Percentiles rank a stretch among this genome's conserved stretches.
Conservation (phyloP, 2,888 invertebrate genomes). For the Pterostichus madidus region DNA sequence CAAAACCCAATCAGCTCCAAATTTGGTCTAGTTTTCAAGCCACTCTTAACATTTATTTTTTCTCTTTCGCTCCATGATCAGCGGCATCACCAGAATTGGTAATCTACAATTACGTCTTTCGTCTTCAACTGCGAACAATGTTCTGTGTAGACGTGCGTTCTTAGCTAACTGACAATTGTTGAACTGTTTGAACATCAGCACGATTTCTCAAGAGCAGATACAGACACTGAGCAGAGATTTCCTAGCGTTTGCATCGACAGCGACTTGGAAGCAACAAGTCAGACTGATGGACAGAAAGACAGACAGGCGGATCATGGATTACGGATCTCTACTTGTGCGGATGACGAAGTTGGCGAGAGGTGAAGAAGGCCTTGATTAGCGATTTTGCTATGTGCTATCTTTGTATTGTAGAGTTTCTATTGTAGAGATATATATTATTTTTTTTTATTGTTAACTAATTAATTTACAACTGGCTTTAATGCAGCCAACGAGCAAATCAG, state of each 20-base stretch:
- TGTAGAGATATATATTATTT: too few relatives aligned
- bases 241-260: not conserved
- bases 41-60: too few relatives aligned
- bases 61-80: too few relatives aligned
- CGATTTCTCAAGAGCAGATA: not conserved
- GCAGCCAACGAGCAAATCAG: too few relatives aligned
- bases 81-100: not conserved
- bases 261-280: constrained; percentile 22
- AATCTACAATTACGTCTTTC: constrained; percentile 18
- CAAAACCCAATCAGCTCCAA: not conserved
- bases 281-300: constrained; percentile 15
- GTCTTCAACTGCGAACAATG: constrained; percentile 8
- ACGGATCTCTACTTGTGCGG: constrained; percentile 5
- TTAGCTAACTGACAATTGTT: constrained; percentile 46
- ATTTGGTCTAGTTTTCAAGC: not conserved
- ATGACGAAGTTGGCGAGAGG: not conserved
- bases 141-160: constrained; percentile 24
- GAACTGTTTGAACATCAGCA: constrained; percentile 28
- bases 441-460: too few relatives aligned
- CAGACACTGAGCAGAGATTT: constrained; percentile 1
- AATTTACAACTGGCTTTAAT: too few relatives aligned
- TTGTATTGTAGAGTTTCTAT: too few relatives aligned
- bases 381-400: too few relatives aligned
- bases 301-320: constrained; percentile 24
- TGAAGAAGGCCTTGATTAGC: not conserved